A percentile compares a stretch with the other conserved stretches of the same genome.
phyloP scores from a whole-genome alignment of 2,888 invertebrate genomes.

The Pyrochroa serraticornis region DNA sequence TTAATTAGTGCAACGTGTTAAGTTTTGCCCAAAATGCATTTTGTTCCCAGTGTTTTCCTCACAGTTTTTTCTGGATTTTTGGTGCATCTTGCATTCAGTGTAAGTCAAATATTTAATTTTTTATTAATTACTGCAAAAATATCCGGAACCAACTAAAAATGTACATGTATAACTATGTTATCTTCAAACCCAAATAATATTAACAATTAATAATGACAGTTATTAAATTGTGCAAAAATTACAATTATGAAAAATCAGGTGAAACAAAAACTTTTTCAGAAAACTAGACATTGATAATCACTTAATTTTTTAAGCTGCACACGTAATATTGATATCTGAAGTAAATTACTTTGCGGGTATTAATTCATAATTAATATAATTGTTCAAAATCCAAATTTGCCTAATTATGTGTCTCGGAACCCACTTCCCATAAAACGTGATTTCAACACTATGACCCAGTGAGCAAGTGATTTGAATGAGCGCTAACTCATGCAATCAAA shows the following conservation, averaged over 20 bases:
- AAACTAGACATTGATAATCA: too few species aligned
- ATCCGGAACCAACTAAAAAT: too few species aligned
- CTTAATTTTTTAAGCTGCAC: too few species aligned
- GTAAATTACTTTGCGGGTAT: not conserved
- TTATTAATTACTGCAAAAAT: constrained; percentile 12
- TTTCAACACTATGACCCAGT: constrained; percentile 30
- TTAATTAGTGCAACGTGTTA: constrained; percentile 13
- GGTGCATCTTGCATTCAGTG: constrained; percentile 46
- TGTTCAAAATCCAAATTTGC: not conserved
- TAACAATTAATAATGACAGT: too few species aligned
- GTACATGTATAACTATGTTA: too few species aligned
- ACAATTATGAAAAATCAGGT: too few species aligned
- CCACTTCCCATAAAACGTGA: constrained; percentile 32
- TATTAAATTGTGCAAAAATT: too few species aligned
- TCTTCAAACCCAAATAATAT: too few species aligned
- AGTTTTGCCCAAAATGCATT: too few species aligned
- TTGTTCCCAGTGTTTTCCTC: constrained; percentile 32
- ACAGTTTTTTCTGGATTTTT: constrained; percentile 48
- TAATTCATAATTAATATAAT: constrained; percentile 20
- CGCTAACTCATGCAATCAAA: constrained; percentile 26
- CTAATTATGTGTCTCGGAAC: constrained; percentile 8
- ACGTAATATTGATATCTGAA: not conserved
- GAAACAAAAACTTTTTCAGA: too few species aligned
- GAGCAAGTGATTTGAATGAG: constrained; percentile 28
- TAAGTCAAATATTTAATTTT: constrained; percentile 40